Conservation (phyloP, 1,140 invertebrate species). For the Hyposmocoma kahamanoa region DNA sequence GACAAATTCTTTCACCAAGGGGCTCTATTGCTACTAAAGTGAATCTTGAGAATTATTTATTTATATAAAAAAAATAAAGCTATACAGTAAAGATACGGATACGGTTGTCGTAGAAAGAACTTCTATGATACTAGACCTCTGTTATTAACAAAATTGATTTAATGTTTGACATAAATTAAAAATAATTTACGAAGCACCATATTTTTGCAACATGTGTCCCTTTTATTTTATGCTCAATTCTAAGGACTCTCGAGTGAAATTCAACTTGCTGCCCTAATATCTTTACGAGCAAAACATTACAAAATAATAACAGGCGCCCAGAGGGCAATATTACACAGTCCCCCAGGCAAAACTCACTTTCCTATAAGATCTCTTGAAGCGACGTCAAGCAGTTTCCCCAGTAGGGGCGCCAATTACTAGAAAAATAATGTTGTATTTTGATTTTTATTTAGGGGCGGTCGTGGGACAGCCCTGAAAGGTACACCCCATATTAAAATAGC, state of each 20-base stretch:
- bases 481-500: conserved; percentile 60
- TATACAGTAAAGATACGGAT: too few species aligned
- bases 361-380: conserved; percentile 60
- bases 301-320: conserved; percentile 40
- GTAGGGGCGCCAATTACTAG: conserved; percentile 62
- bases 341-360: conserved; percentile 41
- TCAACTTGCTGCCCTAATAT: conserved; percentile 21
- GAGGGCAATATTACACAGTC: conserved; percentile 24
- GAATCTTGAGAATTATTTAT: too few species aligned
- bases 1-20: too few species aligned
- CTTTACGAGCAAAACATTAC: conserved; percentile 28
- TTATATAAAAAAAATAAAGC: too few species aligned
- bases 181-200: too few species aligned
- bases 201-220: not conserved
- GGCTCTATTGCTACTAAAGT: too few species aligned
- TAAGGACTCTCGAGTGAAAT: conserved; percentile 12
- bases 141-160: too few species aligned
- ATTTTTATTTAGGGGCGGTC: conserved; percentile 68
- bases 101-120: too few species aligned
- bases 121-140: too few species aligned
- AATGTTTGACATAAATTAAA: too few species aligned
- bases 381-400: conserved; percentile 41
- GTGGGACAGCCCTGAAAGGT: conserved; percentile 64
- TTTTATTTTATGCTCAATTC: conserved; percentile 4
- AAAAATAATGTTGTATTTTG: conserved; percentile 64